Conservation (phyloP, 2,113 vertebrate genomes). For the Spilogale gracilis region DNA sequence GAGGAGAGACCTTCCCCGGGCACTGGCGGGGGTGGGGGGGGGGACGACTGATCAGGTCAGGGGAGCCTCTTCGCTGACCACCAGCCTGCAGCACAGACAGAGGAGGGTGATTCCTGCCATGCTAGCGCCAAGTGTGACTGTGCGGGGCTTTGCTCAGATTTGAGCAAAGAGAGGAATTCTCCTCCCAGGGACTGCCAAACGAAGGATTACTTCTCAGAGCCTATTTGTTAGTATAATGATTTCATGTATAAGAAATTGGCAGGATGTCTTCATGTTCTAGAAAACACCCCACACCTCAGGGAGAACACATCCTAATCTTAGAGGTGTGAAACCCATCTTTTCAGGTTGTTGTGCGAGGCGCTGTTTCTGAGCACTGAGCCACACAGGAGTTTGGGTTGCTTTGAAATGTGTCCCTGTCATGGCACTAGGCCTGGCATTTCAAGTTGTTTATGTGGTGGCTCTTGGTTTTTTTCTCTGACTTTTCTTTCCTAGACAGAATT, state of each 20-base stretch:
- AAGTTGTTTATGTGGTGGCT: neutral
- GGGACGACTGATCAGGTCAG: rapidly evolving
- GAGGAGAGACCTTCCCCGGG: neutral
- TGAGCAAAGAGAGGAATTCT: neutral
- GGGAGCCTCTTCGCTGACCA: rapidly evolving
- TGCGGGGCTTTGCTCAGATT: neutral
- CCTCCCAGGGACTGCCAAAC: neutral
- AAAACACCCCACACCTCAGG: constrained; percentile 58
- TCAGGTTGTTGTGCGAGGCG: constrained; percentile 12
- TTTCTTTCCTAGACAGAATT: constrained; percentile 36
- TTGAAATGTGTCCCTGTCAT: neutral
- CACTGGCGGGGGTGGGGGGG: rapidly evolving
- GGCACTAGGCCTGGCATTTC: neutral
- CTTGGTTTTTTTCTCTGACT: neutral
- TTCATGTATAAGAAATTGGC: constrained; percentile 38
- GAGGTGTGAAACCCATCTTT: constrained; percentile 67
- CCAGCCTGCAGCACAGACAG: neutral
- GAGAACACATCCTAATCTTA: constrained; percentile 64
- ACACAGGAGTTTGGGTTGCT: neutral
- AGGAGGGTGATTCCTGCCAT: neutral
- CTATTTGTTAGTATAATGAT: neutral
- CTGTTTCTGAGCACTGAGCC: neutral
- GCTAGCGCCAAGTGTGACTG: neutral
- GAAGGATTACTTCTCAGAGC: neutral
- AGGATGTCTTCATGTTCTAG: constrained; percentile 38